Evolutionary conservation across 2,113 vertebrate species (phyloP), one percentile per base, ranked within the genome.

Genomic region (Phylloscopus trochilus): DNA sequence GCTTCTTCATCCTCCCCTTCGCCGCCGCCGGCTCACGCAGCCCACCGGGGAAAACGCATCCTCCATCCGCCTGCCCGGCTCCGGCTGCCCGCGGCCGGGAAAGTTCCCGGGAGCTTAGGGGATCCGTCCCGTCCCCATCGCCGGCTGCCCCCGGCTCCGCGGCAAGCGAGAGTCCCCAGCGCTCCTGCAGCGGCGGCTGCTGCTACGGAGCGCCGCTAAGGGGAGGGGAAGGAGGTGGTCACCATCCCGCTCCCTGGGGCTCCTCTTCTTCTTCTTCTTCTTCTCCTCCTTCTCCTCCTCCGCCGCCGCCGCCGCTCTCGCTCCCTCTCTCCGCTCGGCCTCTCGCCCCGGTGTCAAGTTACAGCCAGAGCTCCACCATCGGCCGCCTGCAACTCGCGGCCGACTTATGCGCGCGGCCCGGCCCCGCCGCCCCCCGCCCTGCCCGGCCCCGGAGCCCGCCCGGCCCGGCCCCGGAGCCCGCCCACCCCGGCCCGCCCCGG

Each of bases 1-100:
- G 94, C 98, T 98, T 98, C 98, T 98, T 98, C 98, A 97, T 98
- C 98, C 96, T 98, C 97, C 98, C 98, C 98, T 98, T 97, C 97
- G 97, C 98, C 98, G 97, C 96, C 90, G 94, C 97, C 66, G 78
- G 90, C 75, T 98, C 98, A 98, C 98, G 98, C 98, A 98, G 98
- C 98, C 98, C 92, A 86, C 97, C 96, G 84, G 76, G 94, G 86
- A 95, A 78, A 95, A 95, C 91, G 93, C 93, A 97, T 97, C 97
- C 96, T 97, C 97, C 97, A 98, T 97, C 91, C 96, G 97, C 92
- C 97, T 92, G 96, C 94, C 85, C 94, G 88, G 56, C 97, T 95
- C 82, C 95, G 72, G 95, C 96, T 87, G 96, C 87, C 96, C 83
- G 91, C 75, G 68, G 89, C 96, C 93, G 90, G 83, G 90, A 97